These are phyloP conservation scores for Tetrax tetrax DNA, from an alignment of 2,113 vertebrate genomes.

Conservation along the genomic window DNA sequence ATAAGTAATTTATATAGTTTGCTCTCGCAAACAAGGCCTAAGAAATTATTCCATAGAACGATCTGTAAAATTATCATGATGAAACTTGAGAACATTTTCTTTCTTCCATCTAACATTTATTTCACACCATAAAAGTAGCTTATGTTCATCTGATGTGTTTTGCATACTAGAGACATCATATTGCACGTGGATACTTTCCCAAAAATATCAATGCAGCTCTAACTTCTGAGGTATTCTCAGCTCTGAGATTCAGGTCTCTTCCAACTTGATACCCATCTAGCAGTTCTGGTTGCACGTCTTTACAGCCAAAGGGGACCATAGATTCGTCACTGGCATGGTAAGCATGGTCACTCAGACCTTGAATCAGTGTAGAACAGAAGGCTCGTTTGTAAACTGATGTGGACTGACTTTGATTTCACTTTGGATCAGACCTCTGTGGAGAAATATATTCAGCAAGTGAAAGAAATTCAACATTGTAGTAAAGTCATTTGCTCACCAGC, in stretches of 20 bases:
- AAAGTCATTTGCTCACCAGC: conserved; percentile 24
- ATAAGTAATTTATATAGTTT: neutral
- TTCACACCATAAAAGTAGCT: neutral
- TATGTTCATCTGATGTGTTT: neutral
- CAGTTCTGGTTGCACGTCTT: neutral
- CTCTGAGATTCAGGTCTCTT: neutral
- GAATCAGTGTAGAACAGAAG: neutral
- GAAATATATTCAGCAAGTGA: conserved; percentile 5
- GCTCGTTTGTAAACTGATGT: neutral
- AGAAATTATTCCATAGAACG: neutral
- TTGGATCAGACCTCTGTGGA: neutral
- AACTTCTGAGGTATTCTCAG: neutral
- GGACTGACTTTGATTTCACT: conserved; percentile 19
- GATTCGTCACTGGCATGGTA: neutral
- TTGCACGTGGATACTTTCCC: neutral
- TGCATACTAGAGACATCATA: neutral
- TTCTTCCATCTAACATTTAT: conserved; percentile 13
- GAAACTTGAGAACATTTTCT: neutral
- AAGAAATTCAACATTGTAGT: conserved; percentile 21
- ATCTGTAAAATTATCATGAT: neutral
- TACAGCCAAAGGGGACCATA: neutral
- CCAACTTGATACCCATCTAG: neutral
- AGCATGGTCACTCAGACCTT: neutral
- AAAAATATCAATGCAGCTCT: neutral
- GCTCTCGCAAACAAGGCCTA: neutral